Evolutionary conservation across 2,888 invertebrate species (phyloP).

Genomic region (Drosophila fungiperda): DNA sequence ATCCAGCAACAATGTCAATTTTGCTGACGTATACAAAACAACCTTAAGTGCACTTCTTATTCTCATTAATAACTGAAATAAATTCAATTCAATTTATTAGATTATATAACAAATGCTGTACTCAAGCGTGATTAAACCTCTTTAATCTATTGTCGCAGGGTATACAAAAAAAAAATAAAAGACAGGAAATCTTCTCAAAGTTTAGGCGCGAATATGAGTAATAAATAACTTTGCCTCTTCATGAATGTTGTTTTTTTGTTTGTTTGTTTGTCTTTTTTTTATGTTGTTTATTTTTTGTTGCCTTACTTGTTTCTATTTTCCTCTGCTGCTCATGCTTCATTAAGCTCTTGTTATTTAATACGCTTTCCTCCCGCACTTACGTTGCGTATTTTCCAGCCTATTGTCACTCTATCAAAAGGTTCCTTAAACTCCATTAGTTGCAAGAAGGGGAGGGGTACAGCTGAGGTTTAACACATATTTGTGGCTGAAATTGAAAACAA

Average conservation of each 20-base stretch:
- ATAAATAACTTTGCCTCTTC: conserved; percentile 70
- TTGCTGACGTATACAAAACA: neutral
- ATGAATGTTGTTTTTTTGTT: conserved; percentile 57
- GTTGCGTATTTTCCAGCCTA: conserved; percentile 49
- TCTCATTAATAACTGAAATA: neutral
- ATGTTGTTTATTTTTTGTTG: conserved; percentile 40
- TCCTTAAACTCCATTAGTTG: conserved; percentile 50
- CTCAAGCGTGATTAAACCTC: neutral
- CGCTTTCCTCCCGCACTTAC: conserved; percentile 66
- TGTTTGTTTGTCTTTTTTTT: neutral
- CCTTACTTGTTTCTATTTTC: conserved; percentile 56
- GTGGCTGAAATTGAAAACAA: conserved; percentile 65
- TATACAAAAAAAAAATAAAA: conserved; percentile 12
- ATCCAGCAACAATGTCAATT: conserved; percentile 6
- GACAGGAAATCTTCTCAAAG: conserved; percentile 11
- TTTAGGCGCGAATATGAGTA: conserved; percentile 41
- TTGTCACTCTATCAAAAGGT: conserved; percentile 70
- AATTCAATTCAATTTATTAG: neutral
- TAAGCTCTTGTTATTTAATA: conserved; percentile 78
- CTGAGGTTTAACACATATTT: conserved; percentile 32
- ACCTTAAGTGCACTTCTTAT: neutral
- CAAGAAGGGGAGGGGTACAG: neutral
- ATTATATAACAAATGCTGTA: neutral
- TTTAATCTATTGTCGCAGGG: neutral
- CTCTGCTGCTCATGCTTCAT: conserved; percentile 67